A percentile compares a stretch with the other conserved stretches of the same genome.
phyloP scores from a whole-genome alignment of 1,140 invertebrate genomes.

The Anoplophora glabripennis region DNA sequence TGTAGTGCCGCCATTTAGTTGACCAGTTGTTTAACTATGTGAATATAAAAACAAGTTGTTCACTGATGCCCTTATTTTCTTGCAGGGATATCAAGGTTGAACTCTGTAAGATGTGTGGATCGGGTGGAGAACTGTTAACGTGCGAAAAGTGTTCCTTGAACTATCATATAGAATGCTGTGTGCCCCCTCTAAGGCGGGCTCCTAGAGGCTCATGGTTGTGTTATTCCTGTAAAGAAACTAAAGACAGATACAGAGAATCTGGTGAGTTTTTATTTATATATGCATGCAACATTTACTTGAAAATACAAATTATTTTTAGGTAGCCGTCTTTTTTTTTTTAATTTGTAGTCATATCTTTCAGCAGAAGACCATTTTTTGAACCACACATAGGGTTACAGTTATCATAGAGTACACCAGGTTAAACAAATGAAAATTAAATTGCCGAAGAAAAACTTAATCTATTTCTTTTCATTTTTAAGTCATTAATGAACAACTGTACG shows the following conservation, averaged over 20 bases:
- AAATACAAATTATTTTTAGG: too few relatives aligned
- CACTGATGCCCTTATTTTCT: background rate
- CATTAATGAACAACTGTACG: too few relatives aligned
- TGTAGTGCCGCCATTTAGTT: too few relatives aligned
- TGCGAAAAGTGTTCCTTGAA: conserved; percentile 58
- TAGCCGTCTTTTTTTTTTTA: too few relatives aligned
- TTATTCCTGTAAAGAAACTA: conserved; percentile 52
- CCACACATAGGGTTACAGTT: too few relatives aligned
- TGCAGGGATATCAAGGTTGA: conserved; percentile 35
- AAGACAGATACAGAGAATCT: conserved; percentile 40
- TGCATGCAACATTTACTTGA: background rate
- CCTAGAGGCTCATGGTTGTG: conserved; percentile 63
- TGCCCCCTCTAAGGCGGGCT: conserved; percentile 57
- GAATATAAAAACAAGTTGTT: background rate
- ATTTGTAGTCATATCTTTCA: too few relatives aligned
- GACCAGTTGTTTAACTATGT: too few relatives aligned
- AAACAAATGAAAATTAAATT: too few relatives aligned
- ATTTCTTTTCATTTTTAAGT: too few relatives aligned
- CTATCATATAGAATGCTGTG: conserved; percentile 60
- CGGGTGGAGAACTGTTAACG: conserved; percentile 55
- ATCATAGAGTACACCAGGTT: too few relatives aligned
- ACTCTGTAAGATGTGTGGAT: conserved; percentile 52
- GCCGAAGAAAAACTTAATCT: too few relatives aligned
- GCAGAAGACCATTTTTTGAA: too few relatives aligned
- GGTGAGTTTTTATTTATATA: conserved; percentile 6